Evolutionary conservation across 2,888 invertebrate genomes (phyloP).

Genomic region (Holacanthella duospinosa): DNA sequence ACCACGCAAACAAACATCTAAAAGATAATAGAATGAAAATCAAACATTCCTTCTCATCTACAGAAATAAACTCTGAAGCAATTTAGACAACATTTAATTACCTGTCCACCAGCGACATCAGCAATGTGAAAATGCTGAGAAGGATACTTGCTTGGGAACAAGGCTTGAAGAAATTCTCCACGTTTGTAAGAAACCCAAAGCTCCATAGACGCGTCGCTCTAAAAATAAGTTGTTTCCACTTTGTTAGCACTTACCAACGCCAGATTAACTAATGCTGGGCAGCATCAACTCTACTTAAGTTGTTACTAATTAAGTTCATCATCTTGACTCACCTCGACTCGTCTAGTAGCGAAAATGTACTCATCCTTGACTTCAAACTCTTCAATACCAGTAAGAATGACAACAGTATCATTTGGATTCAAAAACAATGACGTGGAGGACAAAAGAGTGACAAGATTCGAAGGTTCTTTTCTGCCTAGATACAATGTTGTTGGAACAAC

Average conservation of each 20-base stretch:
- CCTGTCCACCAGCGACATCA: conserved; percentile 68
- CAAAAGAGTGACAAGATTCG: conserved; percentile 47
- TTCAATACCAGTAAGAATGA: conserved; percentile 57
- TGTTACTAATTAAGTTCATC: neutral
- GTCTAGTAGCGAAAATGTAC: conserved; percentile 72
- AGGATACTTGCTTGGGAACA: conserved; percentile 61
- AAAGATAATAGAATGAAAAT: conserved; percentile 30
- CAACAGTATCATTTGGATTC: conserved; percentile 40
- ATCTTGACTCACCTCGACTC: conserved; percentile 50
- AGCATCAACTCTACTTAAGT: neutral
- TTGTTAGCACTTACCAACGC: neutral
- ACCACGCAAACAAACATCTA: conserved; percentile 63
- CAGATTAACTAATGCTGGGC: neutral
- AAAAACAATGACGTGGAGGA: conserved; percentile 40
- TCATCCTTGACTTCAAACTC: conserved; percentile 74
- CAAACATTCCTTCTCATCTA: neutral
- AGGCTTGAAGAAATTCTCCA: conserved; percentile 57
- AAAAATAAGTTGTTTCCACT: conserved; percentile 55
- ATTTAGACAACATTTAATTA: conserved; percentile 39
- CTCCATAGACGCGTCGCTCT: no score
- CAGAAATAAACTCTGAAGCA: neutral
- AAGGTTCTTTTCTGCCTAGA: conserved; percentile 59
- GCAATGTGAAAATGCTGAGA: conserved; percentile 64
- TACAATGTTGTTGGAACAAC: conserved; percentile 46
- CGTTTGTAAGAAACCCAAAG: conserved; percentile 69